Conservation (phyloP, 1,140 invertebrate genomes). For the Brachionus calyciflorus region DNA sequence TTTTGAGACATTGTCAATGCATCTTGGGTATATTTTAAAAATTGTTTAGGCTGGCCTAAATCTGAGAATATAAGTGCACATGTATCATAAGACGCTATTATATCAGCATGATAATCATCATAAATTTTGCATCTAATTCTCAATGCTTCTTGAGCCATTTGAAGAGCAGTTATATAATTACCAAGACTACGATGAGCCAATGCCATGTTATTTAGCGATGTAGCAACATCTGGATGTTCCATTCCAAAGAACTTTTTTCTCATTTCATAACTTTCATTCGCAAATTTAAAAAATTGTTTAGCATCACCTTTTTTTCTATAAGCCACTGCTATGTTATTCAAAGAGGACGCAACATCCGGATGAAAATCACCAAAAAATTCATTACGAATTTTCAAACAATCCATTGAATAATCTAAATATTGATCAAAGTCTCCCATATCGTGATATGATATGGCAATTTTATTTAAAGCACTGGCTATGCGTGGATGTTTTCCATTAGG, state of each 20-base stretch:
- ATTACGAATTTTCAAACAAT: neutral
- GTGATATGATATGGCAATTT: neutral
- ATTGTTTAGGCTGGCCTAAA: neutral
- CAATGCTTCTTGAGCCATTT: neutral
- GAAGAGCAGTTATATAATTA: neutral
- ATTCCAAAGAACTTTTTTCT: conserved; percentile 8
- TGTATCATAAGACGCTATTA: neutral
- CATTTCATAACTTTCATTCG: neutral
- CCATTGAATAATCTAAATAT: neutral
- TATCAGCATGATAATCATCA: neutral
- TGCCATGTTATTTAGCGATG: conserved; percentile 1
- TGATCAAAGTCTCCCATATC: neutral
- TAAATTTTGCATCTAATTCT: neutral
- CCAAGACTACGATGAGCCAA: neutral
- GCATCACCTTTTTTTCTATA: neutral
- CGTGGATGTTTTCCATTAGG: neutral
- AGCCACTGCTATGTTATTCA: neutral
- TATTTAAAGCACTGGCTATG: neutral
- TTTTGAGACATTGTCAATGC: neutral
- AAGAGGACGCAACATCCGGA: conserved; percentile 3
- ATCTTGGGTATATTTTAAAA: neutral
- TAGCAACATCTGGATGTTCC: neutral
- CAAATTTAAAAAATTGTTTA: neutral
- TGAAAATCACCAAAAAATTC: neutral
- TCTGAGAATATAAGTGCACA: neutral